Percentiles rank a stretch among this genome's conserved stretches.
Evolutionary conservation across 1,140 invertebrate species (phyloP).

Genomic region (Cotesia typhae): DNA sequence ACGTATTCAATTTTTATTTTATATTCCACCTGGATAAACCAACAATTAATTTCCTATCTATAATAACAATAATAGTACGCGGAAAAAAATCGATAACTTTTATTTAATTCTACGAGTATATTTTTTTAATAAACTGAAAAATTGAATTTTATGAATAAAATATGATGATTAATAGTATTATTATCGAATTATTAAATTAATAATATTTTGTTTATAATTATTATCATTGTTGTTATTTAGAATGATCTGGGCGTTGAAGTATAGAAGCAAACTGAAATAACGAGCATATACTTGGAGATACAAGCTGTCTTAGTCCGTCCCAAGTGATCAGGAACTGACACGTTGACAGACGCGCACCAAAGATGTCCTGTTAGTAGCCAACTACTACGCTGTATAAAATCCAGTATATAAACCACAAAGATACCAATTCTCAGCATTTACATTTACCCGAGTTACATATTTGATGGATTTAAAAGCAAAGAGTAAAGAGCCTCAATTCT

Average conservation of each 20-base stretch:
- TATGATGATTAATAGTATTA: no score
- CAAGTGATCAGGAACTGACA: slow-evolving; percentile 24
- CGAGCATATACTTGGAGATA: neutral
- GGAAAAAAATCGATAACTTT: no score
- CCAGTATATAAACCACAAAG: neutral
- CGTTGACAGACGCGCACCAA: slow-evolving; percentile 22
- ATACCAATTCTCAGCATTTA: neutral
- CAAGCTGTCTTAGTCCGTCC: neutral
- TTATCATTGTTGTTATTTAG: no score
- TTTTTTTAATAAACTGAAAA: no score
- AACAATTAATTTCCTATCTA: slow-evolving; percentile 1
- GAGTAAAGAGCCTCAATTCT: no score
- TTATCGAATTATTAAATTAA: no score
- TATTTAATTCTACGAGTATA: no score
- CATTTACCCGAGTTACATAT: slow-evolving; percentile 2
- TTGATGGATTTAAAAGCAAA: neutral
- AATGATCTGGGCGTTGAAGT: slow-evolving; percentile 1
- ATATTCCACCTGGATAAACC: slow-evolving; percentile 18
- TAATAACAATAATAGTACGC: no score
- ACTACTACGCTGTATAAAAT: neutral
- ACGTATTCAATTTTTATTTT: slow-evolving; percentile 26
- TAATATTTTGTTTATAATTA: no score
- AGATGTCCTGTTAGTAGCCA: slow-evolving; percentile 26
- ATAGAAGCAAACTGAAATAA: slow-evolving; percentile 1
- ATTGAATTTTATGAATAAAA: no score